A percentile compares a stretch with the other conserved stretches of the same genome.
phyloP scores from a whole-genome alignment of 2,113 vertebrate genomes.

The Salminus brasiliensis region DNA sequence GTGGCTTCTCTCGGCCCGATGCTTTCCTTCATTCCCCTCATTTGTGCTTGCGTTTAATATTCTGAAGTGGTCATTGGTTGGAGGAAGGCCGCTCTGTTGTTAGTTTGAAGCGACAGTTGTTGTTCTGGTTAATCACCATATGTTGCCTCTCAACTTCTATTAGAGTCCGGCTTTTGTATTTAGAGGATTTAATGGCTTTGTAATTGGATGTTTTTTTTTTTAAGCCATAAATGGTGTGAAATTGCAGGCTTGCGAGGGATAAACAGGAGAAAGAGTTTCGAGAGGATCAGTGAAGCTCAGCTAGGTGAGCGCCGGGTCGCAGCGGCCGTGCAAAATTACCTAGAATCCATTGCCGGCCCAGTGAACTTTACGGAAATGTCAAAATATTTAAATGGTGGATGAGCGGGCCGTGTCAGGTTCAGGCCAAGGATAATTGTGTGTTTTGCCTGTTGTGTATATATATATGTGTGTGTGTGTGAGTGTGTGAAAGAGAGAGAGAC shows the following conservation, averaged over 20 bases:
- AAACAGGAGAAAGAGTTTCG: slow-evolving; percentile 49
- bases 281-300: slow-evolving; percentile 57
- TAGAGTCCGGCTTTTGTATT: slow-evolving; percentile 58
- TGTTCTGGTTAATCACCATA: slow-evolving; percentile 53
- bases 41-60: background rate
- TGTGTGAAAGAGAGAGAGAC: background rate
- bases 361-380: slow-evolving; percentile 37
- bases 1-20: too few species aligned
- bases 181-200: slow-evolving; percentile 60
- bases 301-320: slow-evolving; percentile 54
- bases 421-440: slow-evolving; percentile 21
- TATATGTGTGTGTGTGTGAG: background rate
- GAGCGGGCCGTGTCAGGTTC: background rate
- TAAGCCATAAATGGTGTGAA: slow-evolving; percentile 61
- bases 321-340: slow-evolving; percentile 33
- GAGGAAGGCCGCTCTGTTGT: background rate
- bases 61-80: background rate
- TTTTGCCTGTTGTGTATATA: background rate
- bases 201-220: slow-evolving; percentile 68
- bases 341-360: slow-evolving; percentile 25
- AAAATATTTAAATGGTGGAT: slow-evolving; percentile 42
- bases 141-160: slow-evolving; percentile 51
- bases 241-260: slow-evolving; percentile 61
- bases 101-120: background rate
- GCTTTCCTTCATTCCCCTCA: background rate